Evolutionary conservation across 92 coral and sea anemone species (phyloP), one percentile per base, ranked within the genome.

Genomic region (Parazoanthus swiftii): DNA sequence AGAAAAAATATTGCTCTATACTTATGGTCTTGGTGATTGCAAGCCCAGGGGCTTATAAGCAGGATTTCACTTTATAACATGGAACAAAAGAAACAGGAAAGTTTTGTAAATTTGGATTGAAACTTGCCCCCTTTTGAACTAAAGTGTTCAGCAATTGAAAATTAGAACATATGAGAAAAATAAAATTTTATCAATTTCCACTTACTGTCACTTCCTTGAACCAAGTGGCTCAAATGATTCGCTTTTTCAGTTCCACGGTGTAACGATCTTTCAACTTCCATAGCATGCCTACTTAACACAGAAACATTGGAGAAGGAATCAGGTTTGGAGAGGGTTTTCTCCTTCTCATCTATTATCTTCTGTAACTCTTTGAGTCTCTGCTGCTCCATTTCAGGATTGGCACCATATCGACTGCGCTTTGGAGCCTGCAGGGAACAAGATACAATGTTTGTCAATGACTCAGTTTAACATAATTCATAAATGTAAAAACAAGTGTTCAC

Each of bases 191-290:
- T 16, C 37, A 1, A n/a, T 13, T 76, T 29, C 25, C 20, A 71
- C 87, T 46, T 84, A 84, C 87, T 37, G 42, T 44, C 25, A 43
- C 48, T 85, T 15, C 86, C 86, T 74, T 95, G 96, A 0, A 96
- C 96, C 83, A 96, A 92, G 90, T 96, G 98, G 14, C 93, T 93
- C 20, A 96, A 74, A 43, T 89, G 87, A 44, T 76, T 86, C 15
- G 94, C 96, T 74, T 94, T 93, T 29, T 92, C 93, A 14, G 99
- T 97, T 26, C 97, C 99, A 79, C 90, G 92, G 89, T 95, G 95
- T n/a, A 97, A 90, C 15, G 99, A 97, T 89, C 89, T 93, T 85
- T 97, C 99, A 42, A 97, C 96, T 77, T 97, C 99, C 94, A 95
- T 73, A 18, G 99, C 99, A 88, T 97, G 99, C 58, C 99, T 93